Percentiles rank a stretch among this genome's conserved stretches.
These are phyloP conservation scores for Valencia hispanica DNA, from an alignment of 2,797 vertebrate species.

Conservation along the genomic window DNA sequence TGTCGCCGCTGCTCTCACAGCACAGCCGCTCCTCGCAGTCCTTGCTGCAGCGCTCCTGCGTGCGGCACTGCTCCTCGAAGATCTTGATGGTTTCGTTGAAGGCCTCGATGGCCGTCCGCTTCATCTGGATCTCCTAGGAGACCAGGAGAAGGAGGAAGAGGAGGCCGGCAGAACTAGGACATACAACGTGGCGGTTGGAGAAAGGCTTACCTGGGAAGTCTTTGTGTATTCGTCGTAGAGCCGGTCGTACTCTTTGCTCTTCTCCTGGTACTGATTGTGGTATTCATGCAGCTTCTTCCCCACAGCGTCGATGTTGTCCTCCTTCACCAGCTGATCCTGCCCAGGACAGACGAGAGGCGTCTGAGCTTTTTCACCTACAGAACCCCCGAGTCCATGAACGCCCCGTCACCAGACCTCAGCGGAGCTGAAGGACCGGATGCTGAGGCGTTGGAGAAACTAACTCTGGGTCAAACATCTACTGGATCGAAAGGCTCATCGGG, in stretches of 20 bases:
- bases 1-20: slow-evolving; percentile 88
- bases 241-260: slow-evolving; percentile 94
- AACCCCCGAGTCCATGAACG: too few relatives aligned
- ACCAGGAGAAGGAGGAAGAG: background rate
- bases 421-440: too few relatives aligned
- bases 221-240: slow-evolving; percentile 96
- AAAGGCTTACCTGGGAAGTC: slow-evolving; percentile 90
- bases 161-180: background rate
- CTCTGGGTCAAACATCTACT: too few relatives aligned
- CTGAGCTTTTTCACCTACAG: too few relatives aligned
- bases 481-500: too few relatives aligned
- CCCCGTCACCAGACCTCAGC: too few relatives aligned
- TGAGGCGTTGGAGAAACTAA: too few relatives aligned
- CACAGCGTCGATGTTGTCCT: slow-evolving; percentile 94
- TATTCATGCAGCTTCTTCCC: slow-evolving; percentile 96
- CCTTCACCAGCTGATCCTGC: slow-evolving; percentile 96
- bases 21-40: slow-evolving; percentile 89
- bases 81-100: slow-evolving; percentile 99
- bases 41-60: slow-evolving; percentile 93
- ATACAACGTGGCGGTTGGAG: too few relatives aligned
- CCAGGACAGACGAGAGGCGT: background rate
- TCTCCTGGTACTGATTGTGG: slow-evolving; percentile 94
- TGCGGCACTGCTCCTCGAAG: slow-evolving; percentile 97
- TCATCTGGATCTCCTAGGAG: slow-evolving; percentile 97
- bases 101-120: slow-evolving; percentile 95